phyloP scores from a whole-genome alignment of 2,113 vertebrate genomes.

The Cyanoderma ruficeps region DNA sequence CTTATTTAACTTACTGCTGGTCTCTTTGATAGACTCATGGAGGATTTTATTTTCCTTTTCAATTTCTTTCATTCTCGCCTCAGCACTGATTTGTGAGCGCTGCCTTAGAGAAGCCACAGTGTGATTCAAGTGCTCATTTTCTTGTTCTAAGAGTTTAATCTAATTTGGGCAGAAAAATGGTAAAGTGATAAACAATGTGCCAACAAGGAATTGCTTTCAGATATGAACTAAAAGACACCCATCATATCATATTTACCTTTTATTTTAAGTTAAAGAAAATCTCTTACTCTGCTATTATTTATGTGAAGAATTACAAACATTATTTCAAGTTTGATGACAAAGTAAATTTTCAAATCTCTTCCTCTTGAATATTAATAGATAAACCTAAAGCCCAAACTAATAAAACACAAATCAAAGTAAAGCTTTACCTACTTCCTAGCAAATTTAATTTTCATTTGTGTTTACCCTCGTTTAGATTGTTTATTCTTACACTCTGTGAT shows the following conservation, averaged over 20 bases:
- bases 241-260: not conserved
- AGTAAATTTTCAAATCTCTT: not conserved
- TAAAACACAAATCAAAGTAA: not conserved
- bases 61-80: constrained; percentile 93
- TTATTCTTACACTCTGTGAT: not conserved
- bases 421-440: not conserved
- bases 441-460: not conserved
- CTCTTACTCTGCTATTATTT: not conserved
- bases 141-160: constrained; percentile 94
- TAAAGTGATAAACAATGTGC: not conserved
- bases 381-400: not conserved
- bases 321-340: not conserved
- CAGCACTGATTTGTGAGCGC: constrained; percentile 91
- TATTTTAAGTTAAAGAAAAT: not conserved
- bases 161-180: constrained; percentile 53
- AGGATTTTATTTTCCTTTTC: constrained; percentile 96
- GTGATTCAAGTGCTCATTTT: constrained; percentile 92
- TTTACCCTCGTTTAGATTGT: not conserved
- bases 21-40: constrained; percentile 95
- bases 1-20: constrained; percentile 91
- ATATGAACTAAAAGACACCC: not conserved
- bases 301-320: not conserved
- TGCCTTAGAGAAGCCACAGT: constrained; percentile 89
- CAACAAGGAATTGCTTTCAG: not conserved
- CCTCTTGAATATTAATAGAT: not conserved